Evolutionary conservation across 2,797 vertebrate genomes (phyloP), one percentile per base, ranked within the genome.

Genomic region (Nyctalus aviator): DNA sequence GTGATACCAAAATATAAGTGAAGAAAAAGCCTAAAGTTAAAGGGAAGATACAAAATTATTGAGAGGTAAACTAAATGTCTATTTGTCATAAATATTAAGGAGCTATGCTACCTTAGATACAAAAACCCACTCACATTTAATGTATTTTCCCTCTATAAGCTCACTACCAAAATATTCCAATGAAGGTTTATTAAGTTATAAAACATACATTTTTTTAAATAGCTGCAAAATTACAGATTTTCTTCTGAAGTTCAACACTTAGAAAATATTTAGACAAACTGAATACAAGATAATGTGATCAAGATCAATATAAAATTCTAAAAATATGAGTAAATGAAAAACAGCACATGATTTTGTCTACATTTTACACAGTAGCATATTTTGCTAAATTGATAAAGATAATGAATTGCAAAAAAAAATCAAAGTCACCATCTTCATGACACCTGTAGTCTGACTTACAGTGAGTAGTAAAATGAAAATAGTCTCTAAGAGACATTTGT

Each of bases 251-350:
- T 82, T 87, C 68, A 90, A 77, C 21, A 85, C 46, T 94, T 85
- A 37, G 15, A 88, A 96, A 96, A 82, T 57, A 85, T 62, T 71
- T 66, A 93, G 41, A 77, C 66, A 77, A 93, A 95, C 12, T 68
- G 23, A 82, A 93, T 21, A 71, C 0, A 53, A 81, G 69, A 93
- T 3, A 81, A 84, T 41, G 23, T 35, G 48, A 78, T 32, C 21
- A 66, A 95, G 59, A 88, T 73, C 48, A 85, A 84, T 37, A 6
- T 13, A 25, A 23, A 82, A 90, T 46, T 90, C 50, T 57, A 57
- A 92, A 79, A 83, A 37, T 53, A 90, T 30, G 48, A 92, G 64
- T 23, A 92, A 92, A 72, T 32, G 10, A 32, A 93, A 92, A 64
- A 44, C 3, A n/a, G 30, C 41, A 69, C 13, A 44, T 69, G 37